phyloP scores from a whole-genome alignment of 2,113 vertebrate species.

The Gadus macrocephalus region DNA sequence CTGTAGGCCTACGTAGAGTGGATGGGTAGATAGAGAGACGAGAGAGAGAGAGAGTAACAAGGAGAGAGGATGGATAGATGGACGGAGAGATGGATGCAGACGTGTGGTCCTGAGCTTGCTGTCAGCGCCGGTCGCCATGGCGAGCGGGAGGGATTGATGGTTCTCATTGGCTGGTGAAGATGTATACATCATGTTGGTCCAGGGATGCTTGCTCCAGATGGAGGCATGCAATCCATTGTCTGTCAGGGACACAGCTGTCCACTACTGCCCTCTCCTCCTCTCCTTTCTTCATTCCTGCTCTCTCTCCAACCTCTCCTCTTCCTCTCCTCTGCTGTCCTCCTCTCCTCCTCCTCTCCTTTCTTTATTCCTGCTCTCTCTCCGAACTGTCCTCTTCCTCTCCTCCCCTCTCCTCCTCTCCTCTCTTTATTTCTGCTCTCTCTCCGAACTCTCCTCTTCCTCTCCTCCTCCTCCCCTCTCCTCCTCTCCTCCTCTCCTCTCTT shows the following conservation, averaged over 20 bases:
- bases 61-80: not conserved
- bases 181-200: conserved; percentile 98
- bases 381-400: not conserved
- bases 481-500: not conserved
- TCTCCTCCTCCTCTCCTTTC: not conserved
- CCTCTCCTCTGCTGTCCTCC: conserved; percentile 34
- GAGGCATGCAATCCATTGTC: conserved; percentile 94
- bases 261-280: conserved; percentile 50
- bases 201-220: conserved; percentile 92
- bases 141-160: conserved; percentile 84
- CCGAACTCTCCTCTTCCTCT: no score
- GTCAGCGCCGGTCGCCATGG: conserved; percentile 84
- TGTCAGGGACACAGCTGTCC: conserved; percentile 98
- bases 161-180: conserved; percentile 90
- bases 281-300: not conserved
- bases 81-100: not conserved
- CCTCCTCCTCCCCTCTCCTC: not conserved
- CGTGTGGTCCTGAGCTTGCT: conserved; percentile 50
- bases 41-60: not conserved
- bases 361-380: no score
- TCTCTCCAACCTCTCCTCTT: no score
- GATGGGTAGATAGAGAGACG: not conserved
- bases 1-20: not conserved
- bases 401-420: not conserved
- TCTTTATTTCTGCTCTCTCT: not conserved